Evolutionary conservation across 1,140 invertebrate genomes (phyloP).

Genomic region (Parasteatoda tepidariorum): DNA sequence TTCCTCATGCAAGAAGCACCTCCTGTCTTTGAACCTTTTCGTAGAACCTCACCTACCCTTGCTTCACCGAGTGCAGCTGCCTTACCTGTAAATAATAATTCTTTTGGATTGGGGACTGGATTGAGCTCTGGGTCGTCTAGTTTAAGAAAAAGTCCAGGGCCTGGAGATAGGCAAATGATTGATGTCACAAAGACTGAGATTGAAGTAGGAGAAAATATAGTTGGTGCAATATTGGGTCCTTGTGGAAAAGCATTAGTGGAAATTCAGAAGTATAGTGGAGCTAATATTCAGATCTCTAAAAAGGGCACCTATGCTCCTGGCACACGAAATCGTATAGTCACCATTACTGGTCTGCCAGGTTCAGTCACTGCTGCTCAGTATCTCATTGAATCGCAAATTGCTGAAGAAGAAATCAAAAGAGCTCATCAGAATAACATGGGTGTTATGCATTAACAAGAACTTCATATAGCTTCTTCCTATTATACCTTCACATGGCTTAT

Average conservation of each 20-base stretch:
- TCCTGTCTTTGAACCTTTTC: slow-evolving; percentile 63
- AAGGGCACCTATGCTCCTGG: slow-evolving; percentile 96
- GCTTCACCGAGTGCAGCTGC: slow-evolving; percentile 66
- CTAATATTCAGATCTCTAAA: slow-evolving; percentile 98
- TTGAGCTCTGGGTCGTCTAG: slow-evolving; percentile 62
- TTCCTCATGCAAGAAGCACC: slow-evolving; percentile 57
- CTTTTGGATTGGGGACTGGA: slow-evolving; percentile 80
- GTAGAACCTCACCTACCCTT: slow-evolving; percentile 68
- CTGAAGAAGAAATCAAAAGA: slow-evolving; percentile 93
- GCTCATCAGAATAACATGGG: slow-evolving; percentile 78
- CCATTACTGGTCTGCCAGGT: slow-evolving; percentile 88
- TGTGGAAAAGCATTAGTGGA: slow-evolving; percentile 95
- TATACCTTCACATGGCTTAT: slow-evolving; percentile 32
- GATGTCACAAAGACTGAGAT: slow-evolving; percentile 83
- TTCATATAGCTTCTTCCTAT: slow-evolving; percentile 23
- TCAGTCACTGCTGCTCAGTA: slow-evolving; percentile 91
- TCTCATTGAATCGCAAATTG: slow-evolving; percentile 94
- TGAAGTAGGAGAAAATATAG: slow-evolving; percentile 92
- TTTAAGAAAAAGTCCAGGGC: slow-evolving; percentile 83
- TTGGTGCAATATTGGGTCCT: slow-evolving; percentile 95
- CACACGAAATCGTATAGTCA: slow-evolving; percentile 96
- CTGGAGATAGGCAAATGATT: slow-evolving; percentile 69
- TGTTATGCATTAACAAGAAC: slow-evolving; percentile 58
- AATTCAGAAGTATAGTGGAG: slow-evolving; percentile 95
- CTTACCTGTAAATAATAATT: slow-evolving; percentile 80